These are phyloP conservation scores for Agraylea sexmaculata DNA, from an alignment of 1,140 invertebrate genomes.

Conservation along the genomic window DNA sequence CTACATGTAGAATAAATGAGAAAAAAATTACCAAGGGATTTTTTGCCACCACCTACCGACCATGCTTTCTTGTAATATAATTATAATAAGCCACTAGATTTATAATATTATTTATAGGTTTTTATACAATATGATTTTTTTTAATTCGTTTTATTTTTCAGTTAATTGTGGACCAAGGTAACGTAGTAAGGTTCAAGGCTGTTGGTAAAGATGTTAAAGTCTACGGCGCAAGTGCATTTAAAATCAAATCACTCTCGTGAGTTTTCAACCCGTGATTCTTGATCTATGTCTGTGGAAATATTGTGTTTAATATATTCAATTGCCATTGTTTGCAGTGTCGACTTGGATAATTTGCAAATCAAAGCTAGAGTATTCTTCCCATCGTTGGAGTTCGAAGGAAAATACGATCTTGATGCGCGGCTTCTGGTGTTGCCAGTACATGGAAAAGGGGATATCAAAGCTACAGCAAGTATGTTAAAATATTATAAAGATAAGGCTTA, in stretches of 20 bases:
- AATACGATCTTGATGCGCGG: slow-evolving; percentile 44
- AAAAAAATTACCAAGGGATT: too few relatives aligned
- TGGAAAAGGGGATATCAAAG: slow-evolving; percentile 47
- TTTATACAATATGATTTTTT: too few relatives aligned
- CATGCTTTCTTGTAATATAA: too few relatives aligned
- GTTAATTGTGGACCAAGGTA: slow-evolving; percentile 30
- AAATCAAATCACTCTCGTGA: slow-evolving; percentile 36
- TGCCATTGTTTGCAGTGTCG: slow-evolving; percentile 32
- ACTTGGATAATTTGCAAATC: slow-evolving; percentile 38
- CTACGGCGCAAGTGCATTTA: slow-evolving; percentile 38
- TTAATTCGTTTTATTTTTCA: slow-evolving; percentile 22
- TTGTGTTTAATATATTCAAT: slow-evolving; percentile 3
- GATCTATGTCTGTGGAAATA: slow-evolving; percentile 1
- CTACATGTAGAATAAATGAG: too few relatives aligned
- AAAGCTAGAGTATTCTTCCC: slow-evolving; percentile 35
- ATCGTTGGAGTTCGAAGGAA: slow-evolving; percentile 36
- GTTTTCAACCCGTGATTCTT: slow-evolving; percentile 20
- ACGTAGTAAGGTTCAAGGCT: slow-evolving; percentile 33
- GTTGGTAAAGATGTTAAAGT: slow-evolving; percentile 39
- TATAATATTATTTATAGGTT: too few relatives aligned
- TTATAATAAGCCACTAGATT: too few relatives aligned
- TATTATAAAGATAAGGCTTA: too few relatives aligned
- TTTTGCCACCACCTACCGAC: too few relatives aligned
- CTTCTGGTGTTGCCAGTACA: slow-evolving; percentile 47
- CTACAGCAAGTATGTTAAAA: slow-evolving; percentile 53